Evolutionary conservation across 2,797 vertebrate genomes (phyloP).

Genomic region (Xiphophorus birchmanni): DNA sequence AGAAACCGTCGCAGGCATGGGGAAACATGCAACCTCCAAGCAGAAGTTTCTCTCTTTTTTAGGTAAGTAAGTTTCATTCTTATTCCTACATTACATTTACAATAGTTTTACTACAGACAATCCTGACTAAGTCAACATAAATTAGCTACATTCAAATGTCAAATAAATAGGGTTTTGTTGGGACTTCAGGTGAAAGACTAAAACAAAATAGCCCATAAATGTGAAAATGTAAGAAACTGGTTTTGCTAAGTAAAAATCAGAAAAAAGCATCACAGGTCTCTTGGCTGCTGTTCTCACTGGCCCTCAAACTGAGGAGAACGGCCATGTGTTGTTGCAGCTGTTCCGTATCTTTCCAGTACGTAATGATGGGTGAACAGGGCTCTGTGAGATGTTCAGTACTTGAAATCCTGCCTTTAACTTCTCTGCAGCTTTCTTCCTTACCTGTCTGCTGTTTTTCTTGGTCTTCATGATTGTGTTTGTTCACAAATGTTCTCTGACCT

Average conservation of each 20-base stretch:
- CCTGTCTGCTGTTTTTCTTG: background rate
- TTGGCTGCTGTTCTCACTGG: background rate
- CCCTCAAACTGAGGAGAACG: background rate
- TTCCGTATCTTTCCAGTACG: background rate
- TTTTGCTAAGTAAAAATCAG: background rate
- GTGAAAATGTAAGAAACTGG: background rate
- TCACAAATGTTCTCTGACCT: background rate
- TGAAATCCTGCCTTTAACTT: background rate
- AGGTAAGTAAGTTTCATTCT: background rate
- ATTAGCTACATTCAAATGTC: conserved; percentile 1
- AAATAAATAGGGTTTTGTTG: background rate
- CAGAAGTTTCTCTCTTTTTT: background rate
- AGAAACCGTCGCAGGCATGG: background rate
- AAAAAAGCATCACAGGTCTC: background rate
- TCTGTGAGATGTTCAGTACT: background rate
- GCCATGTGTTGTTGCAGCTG: background rate
- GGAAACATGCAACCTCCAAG: background rate
- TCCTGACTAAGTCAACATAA: background rate
- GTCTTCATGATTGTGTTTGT: background rate
- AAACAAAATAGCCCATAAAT: background rate
- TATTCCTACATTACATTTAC: background rate
- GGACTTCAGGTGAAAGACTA: background rate
- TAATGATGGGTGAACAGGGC: background rate
- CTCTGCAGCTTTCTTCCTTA: background rate
- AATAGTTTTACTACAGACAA: background rate